These are phyloP conservation scores for Hippocampus kuda DNA, from an alignment of 2,797 vertebrate genomes.

Conservation along the genomic window DNA sequence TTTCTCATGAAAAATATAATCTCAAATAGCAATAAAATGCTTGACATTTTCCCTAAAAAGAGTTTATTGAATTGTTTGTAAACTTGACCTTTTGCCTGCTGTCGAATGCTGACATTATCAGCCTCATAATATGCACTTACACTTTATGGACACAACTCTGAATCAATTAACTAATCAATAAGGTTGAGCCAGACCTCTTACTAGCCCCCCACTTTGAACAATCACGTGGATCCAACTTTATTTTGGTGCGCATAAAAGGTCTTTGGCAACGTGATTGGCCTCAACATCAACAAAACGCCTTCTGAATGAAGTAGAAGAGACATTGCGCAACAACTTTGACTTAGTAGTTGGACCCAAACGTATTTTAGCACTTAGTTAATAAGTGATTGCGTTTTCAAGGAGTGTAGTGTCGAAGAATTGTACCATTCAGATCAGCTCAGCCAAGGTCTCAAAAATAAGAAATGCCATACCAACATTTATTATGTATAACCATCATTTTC, in stretches of 20 bases:
- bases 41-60: background rate
- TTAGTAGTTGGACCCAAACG: too few relatives aligned
- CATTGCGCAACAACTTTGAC: too few relatives aligned
- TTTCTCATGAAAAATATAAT: background rate
- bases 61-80: background rate
- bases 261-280: too few relatives aligned
- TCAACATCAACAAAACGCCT: background rate
- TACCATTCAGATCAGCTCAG: too few relatives aligned
- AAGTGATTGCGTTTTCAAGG: too few relatives aligned
- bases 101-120: background rate
- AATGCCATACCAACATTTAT: too few relatives aligned
- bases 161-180: background rate
- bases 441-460: too few relatives aligned
- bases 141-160: background rate
- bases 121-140: background rate
- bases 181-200: background rate
- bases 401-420: too few relatives aligned
- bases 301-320: too few relatives aligned
- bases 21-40: background rate
- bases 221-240: background rate
- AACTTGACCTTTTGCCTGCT: background rate
- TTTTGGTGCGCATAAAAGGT: too few relatives aligned
- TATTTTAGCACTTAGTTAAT: too few relatives aligned
- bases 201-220: background rate
- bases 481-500: too few relatives aligned